Evolutionary conservation across 2,797 vertebrate species (phyloP).

Genomic region (Paramormyrops hopkinsi): DNA sequence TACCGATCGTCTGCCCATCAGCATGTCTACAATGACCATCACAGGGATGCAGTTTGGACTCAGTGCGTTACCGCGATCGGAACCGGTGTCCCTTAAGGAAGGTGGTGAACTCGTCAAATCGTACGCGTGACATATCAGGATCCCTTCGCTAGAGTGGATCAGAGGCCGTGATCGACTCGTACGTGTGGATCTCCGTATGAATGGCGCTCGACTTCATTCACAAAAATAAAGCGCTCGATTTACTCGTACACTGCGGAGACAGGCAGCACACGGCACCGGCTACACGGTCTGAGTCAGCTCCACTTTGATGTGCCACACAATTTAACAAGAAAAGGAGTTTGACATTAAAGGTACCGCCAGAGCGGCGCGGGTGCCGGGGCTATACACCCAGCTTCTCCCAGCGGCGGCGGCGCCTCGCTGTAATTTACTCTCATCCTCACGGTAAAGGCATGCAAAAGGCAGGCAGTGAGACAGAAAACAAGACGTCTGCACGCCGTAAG

Average conservation of each 20-base stretch:
- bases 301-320: neutral
- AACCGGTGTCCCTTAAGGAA: neutral
- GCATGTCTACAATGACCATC: neutral
- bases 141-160: neutral
- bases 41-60: neutral
- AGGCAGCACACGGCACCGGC: neutral
- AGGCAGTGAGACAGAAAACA: neutral
- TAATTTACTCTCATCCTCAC: neutral
- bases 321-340: neutral
- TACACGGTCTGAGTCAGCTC: neutral
- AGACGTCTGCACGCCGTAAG: neutral
- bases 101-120: neutral
- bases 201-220: conserved; percentile 7
- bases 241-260: neutral
- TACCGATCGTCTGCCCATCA: neutral
- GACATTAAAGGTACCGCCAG: neutral
- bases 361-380: neutral
- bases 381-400: neutral
- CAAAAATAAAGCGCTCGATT: neutral
- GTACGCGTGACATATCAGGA: neutral
- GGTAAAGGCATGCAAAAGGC: neutral
- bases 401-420: neutral
- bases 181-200: neutral
- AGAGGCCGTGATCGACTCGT: neutral
- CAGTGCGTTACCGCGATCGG: neutral